Base-by-base conservation (phyloP, 2,888 invertebrate genomes). In the Microctonus hyperodae region DNA sequence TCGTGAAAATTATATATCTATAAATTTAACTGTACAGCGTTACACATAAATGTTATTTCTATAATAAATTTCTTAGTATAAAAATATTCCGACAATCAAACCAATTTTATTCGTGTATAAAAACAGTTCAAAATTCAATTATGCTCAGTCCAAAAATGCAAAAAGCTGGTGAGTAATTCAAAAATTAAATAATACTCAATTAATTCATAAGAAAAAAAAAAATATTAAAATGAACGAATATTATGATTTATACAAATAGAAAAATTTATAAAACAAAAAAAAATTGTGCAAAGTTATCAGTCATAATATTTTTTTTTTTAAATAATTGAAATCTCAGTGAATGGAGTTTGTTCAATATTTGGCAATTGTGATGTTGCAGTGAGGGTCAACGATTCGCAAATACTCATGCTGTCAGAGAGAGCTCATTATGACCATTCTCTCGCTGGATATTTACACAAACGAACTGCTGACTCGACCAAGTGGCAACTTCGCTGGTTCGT, bases 111-210 rank as follows among this genome's bases (percentile, higher is more conserved):
- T 16, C 1, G 22, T n/a, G 22, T 40, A 25, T 35, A 50, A 33
- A n/a, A 57, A 58, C 37, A 25, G 22, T 20, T 23, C 16, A 35
- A 35, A 20, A 48, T 55, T 11, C 44, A 31, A 44, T 61, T 73
- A 92, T 92, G 92, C 85, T 92, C 79, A 92, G 92, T 79, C 92
- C 93, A 28, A 93, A 92, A 85, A 94, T 95, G 89, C 94, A 95
- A 87, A 90, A 95, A 73, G 89, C 91, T 33, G 81, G 82, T 82
- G 64, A 80, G 76, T 74, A 25, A 16, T 44, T 40, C n/a, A n/a
- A n/a, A 7, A 28, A 28, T 5, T 28, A 28, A 7, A 28, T n/a
- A n/a, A n/a, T n/a, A n/a, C n/a, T n/a, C n/a, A n/a, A n/a, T n/a
- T n/a, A n/a, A n/a, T n/a, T n/a, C n/a, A n/a, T n/a, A n/a, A n/a